These are phyloP conservation scores for Arctocebus calabarensis DNA, from an alignment of 2,797 vertebrate genomes.

Conservation along the genomic window DNA sequence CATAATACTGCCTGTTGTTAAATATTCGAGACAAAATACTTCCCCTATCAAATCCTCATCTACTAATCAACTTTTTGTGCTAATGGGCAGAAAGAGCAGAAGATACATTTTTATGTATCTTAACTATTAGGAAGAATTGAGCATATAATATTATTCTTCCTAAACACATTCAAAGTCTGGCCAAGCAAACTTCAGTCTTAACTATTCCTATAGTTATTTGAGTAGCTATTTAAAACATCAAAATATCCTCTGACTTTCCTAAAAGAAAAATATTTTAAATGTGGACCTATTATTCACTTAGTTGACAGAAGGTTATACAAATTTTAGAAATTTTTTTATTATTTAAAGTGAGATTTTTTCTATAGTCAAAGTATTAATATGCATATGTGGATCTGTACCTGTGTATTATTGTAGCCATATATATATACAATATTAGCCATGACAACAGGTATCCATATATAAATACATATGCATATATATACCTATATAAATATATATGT, in stretches of 20 bases:
- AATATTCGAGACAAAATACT: background rate
- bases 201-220: constrained; percentile 3
- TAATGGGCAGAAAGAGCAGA: background rate
- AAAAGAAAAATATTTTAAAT: background rate
- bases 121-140: background rate
- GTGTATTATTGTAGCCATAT: background rate
- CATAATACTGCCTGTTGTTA: background rate
- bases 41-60: background rate
- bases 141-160: background rate
- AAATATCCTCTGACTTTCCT: background rate
- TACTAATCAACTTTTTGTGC: background rate
- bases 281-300: background rate
- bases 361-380: background rate
- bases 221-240: background rate
- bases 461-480: background rate
- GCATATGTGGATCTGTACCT: too few relatives aligned
- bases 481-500: background rate
- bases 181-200: constrained; percentile 22
- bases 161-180: background rate
- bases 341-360: background rate
- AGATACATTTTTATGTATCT: background rate
- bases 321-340: background rate
- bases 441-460: background rate
- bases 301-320: background rate
- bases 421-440: background rate